Evolutionary conservation across 2,888 invertebrate species (phyloP), one percentile per base, ranked within the genome.

Genomic region (Tridacna gigas): DNA sequence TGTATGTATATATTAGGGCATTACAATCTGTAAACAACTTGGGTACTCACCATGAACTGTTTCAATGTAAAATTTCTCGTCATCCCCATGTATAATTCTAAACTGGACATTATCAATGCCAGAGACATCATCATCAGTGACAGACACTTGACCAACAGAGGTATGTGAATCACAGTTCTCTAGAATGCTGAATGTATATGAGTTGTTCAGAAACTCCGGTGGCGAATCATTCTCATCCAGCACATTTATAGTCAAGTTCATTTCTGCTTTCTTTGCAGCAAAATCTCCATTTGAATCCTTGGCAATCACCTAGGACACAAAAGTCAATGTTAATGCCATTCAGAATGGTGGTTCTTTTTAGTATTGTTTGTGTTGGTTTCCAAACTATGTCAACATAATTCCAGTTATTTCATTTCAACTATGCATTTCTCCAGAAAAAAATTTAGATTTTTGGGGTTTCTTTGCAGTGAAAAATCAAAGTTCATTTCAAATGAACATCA

Each of bases 211-310:
- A 69, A 89, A 89, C 25, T 28, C 25, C n/a, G 90, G 90, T 0
- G 63, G 51, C 56, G 86, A 73, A 63, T 88, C 90, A 66, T 90
- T 90, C 18, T 83, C 80, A 77, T 90, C 88, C 13, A 13, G 48
- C 2, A 90, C 82, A 45, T n/a, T 25, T 7, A 90, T 73, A 11
- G 48, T 63, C 4, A 89, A 77, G 13, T 60, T 61, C 13, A 71
- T 69, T 15, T 77, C 75, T 9, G 73, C 75, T 7, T 80, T 73
- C 13, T 63, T 56, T 1, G 37, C 74, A 65, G n/a, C 48, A 22
- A 18, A 0, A 18, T 20, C 48, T 4, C 81, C 81, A 45, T 77
- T 22, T 15, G 77, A 56, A 73, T 81, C 84, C 26, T n/a, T 45
- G 18, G 81, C 81, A 26, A 26, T 48, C 2, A 84, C 28, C 84